Evolutionary conservation across 2,888 invertebrate species (phyloP).

Genomic region (Cryptus armator): DNA sequence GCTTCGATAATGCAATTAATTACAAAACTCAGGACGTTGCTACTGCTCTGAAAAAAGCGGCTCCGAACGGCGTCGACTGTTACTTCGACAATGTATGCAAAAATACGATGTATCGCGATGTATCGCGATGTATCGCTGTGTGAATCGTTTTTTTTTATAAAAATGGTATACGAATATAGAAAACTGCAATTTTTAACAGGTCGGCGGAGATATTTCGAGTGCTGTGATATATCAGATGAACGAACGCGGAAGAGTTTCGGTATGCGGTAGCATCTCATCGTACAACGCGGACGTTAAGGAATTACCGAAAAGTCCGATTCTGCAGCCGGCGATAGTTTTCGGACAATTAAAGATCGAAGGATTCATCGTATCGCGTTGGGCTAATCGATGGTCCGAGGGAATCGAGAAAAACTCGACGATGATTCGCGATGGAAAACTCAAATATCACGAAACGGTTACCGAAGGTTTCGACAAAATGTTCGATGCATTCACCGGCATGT

Average conservation of each 20-base stretch:
- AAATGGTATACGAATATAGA: background rate
- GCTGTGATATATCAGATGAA: slow-evolving; percentile 88
- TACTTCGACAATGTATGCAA: slow-evolving; percentile 91
- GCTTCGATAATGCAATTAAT: slow-evolving; percentile 90
- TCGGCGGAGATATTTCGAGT: slow-evolving; percentile 89
- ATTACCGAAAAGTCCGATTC: slow-evolving; percentile 85
- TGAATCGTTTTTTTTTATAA: background rate
- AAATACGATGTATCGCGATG: background rate
- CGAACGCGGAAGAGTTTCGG: slow-evolving; percentile 87
- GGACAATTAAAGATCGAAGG: slow-evolving; percentile 89
- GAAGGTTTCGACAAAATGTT: slow-evolving; percentile 92
- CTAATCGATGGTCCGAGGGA: slow-evolving; percentile 88
- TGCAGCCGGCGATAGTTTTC: slow-evolving; percentile 88
- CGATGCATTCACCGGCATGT: slow-evolving; percentile 89
- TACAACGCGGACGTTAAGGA: slow-evolving; percentile 87
- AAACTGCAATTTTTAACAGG: slow-evolving; percentile 84
- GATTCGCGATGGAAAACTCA: slow-evolving; percentile 90
- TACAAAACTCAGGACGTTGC: slow-evolving; percentile 89
- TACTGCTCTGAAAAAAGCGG: slow-evolving; percentile 87
- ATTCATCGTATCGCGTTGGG: slow-evolving; percentile 87
- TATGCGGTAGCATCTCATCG: slow-evolving; percentile 89
- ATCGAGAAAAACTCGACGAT: slow-evolving; percentile 88
- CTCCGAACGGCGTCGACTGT: slow-evolving; percentile 91
- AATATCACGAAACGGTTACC: slow-evolving; percentile 89
- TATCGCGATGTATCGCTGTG: background rate